These are phyloP conservation scores for Dicrostonyx torquatus DNA, from an alignment of 2,797 vertebrate genomes.

Conservation along the genomic window DNA sequence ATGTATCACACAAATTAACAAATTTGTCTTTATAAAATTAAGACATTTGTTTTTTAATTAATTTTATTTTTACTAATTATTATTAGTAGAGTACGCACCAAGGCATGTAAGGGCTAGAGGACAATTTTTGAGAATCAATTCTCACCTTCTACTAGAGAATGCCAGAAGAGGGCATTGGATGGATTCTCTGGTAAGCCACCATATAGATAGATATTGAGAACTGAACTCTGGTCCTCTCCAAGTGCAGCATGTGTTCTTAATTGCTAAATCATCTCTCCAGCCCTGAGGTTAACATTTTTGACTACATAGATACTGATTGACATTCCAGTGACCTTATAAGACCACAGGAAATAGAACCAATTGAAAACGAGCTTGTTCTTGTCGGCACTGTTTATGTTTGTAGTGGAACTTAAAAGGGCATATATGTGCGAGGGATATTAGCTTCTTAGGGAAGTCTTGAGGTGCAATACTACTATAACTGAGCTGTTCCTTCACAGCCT, in stretches of 20 bases:
- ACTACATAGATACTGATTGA: not conserved
- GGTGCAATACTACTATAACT: not conserved
- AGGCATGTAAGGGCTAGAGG: not conserved
- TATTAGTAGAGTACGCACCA: not conserved
- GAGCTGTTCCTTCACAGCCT: not conserved
- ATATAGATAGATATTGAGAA: not conserved
- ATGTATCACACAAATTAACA: not conserved
- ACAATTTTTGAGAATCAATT: not conserved
- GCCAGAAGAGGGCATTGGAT: not conserved
- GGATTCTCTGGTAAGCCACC: not conserved
- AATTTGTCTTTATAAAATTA: not conserved
- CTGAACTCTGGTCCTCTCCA: not conserved
- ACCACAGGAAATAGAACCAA: conserved; percentile 20
- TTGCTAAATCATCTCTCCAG: not conserved
- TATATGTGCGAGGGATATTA: not conserved
- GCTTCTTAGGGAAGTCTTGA: not conserved
- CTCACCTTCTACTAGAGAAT: not conserved
- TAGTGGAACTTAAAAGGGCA: not conserved
- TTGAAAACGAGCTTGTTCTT: conserved; percentile 5
- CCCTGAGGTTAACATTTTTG: not conserved
- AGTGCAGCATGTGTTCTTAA: not conserved
- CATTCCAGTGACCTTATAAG: conserved; percentile 11
- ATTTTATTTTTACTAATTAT: not conserved
- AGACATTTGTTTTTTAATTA: not conserved
- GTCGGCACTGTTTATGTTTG: conserved; percentile 46